Conservation (phyloP, 2,888 invertebrate genomes). For the Cephus spinipes region DNA sequence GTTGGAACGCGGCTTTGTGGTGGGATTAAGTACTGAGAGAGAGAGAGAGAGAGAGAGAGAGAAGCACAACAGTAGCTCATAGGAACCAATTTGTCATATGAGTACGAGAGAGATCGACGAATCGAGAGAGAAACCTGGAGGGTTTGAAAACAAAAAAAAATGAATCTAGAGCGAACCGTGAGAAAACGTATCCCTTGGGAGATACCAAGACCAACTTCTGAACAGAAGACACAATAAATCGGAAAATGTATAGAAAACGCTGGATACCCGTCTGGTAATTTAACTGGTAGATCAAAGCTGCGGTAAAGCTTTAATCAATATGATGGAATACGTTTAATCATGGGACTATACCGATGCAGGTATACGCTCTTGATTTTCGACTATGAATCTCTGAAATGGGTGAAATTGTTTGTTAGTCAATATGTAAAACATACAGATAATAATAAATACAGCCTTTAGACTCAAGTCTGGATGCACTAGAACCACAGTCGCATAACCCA, state of each 20-base stretch:
- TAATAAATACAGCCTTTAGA: slow-evolving; percentile 35
- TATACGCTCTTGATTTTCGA: neutral
- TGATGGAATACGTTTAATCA: neutral
- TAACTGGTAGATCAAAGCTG: neutral
- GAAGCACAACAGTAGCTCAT: too few relatives aligned
- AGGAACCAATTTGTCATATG: too few relatives aligned
- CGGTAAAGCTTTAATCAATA: neutral
- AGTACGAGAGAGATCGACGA: neutral
- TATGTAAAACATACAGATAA: slow-evolving; percentile 16
- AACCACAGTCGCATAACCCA: slow-evolving; percentile 52
- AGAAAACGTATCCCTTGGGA: neutral
- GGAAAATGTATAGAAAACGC: neutral
- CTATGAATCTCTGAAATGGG: neutral
- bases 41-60: too few relatives aligned
- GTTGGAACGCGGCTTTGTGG: neutral
- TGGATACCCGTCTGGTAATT: neutral
- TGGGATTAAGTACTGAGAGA: neutral
- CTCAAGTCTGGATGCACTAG: slow-evolving; percentile 48
- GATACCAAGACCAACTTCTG: neutral
- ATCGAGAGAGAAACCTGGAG: neutral
- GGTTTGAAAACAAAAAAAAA: neutral
- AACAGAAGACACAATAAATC: neutral
- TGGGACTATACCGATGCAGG: neutral
- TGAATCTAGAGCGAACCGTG: neutral
- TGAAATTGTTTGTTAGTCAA: neutral